Evolutionary conservation across 37 sponge, comb jelly and placozoan species (phyloP).

Genomic region (Chondrilla cf. caribensis): DNA sequence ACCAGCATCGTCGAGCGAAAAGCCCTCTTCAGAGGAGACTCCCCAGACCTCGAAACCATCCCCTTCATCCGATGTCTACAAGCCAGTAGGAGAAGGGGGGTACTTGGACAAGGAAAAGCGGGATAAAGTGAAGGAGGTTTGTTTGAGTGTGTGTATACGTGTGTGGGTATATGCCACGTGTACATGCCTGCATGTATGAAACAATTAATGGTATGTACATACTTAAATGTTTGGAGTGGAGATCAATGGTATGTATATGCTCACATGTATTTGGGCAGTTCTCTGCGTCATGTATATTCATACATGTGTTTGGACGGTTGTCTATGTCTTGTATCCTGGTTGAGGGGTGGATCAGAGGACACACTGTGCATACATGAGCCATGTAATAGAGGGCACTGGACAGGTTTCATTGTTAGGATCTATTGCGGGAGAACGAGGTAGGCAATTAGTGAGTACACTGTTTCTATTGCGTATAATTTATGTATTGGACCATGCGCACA

Average conservation of each 20-base stretch:
- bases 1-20: not conserved
- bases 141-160: not conserved
- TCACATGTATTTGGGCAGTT: not conserved
- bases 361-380: no score
- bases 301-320: not conserved
- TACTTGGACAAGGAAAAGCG: conserved; percentile 1
- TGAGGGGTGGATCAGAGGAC: no score
- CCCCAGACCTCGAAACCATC: no score
- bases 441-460: no score
- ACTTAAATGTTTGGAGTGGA: not conserved
- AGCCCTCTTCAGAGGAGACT: not conserved
- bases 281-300: not conserved
- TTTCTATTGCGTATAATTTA: no score
- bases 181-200: not conserved
- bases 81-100: not conserved
- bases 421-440: no score
- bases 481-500: no score
- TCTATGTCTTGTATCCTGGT: no score
- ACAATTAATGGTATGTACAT: not conserved
- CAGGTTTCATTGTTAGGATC: no score
- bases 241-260: not conserved
- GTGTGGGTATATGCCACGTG: not conserved
- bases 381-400: no score
- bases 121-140: conserved; percentile 1
- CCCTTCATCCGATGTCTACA: not conserved